phyloP scores from a whole-genome alignment of 2,888 invertebrate species.

The Cheilosia grossa region DNA sequence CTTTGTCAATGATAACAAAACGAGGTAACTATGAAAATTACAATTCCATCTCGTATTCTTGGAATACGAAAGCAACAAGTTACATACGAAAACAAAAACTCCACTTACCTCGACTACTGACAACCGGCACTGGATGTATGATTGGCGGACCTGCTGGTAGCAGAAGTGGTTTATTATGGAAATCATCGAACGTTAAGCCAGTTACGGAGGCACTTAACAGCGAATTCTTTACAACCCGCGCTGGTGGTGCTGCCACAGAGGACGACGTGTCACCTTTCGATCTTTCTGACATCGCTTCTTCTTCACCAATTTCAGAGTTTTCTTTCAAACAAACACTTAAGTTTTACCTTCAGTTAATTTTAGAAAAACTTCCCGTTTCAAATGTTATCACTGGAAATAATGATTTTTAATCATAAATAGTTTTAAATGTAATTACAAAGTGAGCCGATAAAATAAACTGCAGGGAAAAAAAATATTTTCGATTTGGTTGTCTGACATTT shows the following conservation, averaged over 20 bases:
- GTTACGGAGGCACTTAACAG: slow-evolving; percentile 89
- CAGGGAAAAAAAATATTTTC: slow-evolving; percentile 35
- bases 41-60: background rate
- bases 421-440: slow-evolving; percentile 8
- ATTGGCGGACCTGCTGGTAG: slow-evolving; percentile 86
- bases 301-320: background rate
- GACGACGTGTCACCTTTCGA: slow-evolving; percentile 83
- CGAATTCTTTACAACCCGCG: slow-evolving; percentile 86
- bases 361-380: background rate
- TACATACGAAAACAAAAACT: slow-evolving; percentile 14
- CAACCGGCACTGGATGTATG: slow-evolving; percentile 76
- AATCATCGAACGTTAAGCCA: slow-evolving; percentile 89
- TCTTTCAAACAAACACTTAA: background rate
- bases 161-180: slow-evolving; percentile 88
- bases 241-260: slow-evolving; percentile 76
- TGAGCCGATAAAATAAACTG: slow-evolving; percentile 18
- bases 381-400: slow-evolving; percentile 6
- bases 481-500: slow-evolving; percentile 44
- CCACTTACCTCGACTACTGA: slow-evolving; percentile 62
- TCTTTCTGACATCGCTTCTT: slow-evolving; percentile 80
- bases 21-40: background rate
- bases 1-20: slow-evolving; percentile 13
- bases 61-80: slow-evolving; percentile 52
- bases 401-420: slow-evolving; percentile 13
- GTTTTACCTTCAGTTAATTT: background rate